Evolutionary conservation across 2,888 invertebrate genomes (phyloP).

Genomic region (Callyntrura sp.): DNA sequence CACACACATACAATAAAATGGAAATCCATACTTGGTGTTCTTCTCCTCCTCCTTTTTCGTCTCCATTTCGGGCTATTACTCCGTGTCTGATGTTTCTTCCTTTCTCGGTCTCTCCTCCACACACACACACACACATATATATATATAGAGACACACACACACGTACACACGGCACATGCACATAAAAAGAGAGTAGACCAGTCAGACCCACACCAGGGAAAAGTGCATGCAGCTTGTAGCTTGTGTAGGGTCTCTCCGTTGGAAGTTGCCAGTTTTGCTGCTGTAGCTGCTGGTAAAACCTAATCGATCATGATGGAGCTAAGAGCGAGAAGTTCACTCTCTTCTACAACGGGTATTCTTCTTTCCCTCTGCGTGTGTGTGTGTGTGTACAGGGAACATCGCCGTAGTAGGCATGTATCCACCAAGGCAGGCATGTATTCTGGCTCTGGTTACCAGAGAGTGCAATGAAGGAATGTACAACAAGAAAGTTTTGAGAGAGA

Average conservation of each 20-base stretch:
- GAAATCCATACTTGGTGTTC: slow-evolving; percentile 65
- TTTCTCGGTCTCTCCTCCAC: slow-evolving; percentile 18
- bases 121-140: background rate
- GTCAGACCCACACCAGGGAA: background rate
- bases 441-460: background rate
- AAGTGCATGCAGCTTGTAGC: too few relatives aligned
- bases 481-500: slow-evolving; percentile 6
- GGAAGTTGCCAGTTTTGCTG: background rate
- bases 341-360: background rate
- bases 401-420: background rate
- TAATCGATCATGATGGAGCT: slow-evolving; percentile 84
- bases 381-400: background rate
- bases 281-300: slow-evolving; percentile 73
- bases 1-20: slow-evolving; percentile 51
- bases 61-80: slow-evolving; percentile 30
- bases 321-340: slow-evolving; percentile 66
- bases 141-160: too few relatives aligned
- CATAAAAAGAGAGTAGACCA: background rate
- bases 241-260: slow-evolving; percentile 26
- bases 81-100: slow-evolving; percentile 47
- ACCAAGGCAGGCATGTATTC: background rate
- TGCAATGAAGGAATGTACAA: slow-evolving; percentile 55
- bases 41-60: slow-evolving; percentile 55
- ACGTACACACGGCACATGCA: background rate
- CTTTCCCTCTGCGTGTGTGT: background rate